phyloP scores from a whole-genome alignment of 2,888 invertebrate species.

The Calliphora vomitoria region DNA sequence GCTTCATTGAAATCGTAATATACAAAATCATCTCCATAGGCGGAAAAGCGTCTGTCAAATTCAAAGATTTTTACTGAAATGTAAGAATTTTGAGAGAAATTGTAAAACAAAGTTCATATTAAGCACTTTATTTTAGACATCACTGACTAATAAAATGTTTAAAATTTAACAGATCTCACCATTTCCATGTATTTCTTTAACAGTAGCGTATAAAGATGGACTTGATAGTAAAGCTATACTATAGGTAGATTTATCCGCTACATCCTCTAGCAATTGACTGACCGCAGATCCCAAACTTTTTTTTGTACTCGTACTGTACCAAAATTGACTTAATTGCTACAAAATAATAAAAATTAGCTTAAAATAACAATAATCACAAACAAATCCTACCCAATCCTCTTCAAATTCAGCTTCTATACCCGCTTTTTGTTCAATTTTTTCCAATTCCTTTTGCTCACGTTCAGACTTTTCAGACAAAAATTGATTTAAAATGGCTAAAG shows the following conservation, averaged over 20 bases:
- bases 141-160: no score
- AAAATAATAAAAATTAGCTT: conserved; percentile 36
- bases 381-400: conserved; percentile 91
- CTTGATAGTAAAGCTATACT: conserved; percentile 94
- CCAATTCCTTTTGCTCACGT: conserved; percentile 86
- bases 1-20: conserved; percentile 96
- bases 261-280: conserved; percentile 84
- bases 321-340: conserved; percentile 98
- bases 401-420: conserved; percentile 87
- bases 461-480: conserved; percentile 90
- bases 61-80: conserved; percentile 91
- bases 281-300: conserved; percentile 89
- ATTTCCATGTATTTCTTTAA: conserved; percentile 85
- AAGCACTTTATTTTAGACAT: no score
- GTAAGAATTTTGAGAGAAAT: neutral
- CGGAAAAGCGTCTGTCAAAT: conserved; percentile 93
- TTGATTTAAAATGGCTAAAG: conserved; percentile 90
- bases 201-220: conserved; percentile 91
- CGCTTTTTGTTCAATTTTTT: conserved; percentile 79
- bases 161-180: conserved; percentile 74
- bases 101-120: neutral
- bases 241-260: conserved; percentile 83
- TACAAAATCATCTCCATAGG: conserved; percentile 91
- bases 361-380: neutral
- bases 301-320: conserved; percentile 95